A percentile compares a stretch with the other conserved stretches of the same genome.
phyloP scores from a whole-genome alignment of 2,113 vertebrate genomes.

The Cinclus mexicanus region DNA sequence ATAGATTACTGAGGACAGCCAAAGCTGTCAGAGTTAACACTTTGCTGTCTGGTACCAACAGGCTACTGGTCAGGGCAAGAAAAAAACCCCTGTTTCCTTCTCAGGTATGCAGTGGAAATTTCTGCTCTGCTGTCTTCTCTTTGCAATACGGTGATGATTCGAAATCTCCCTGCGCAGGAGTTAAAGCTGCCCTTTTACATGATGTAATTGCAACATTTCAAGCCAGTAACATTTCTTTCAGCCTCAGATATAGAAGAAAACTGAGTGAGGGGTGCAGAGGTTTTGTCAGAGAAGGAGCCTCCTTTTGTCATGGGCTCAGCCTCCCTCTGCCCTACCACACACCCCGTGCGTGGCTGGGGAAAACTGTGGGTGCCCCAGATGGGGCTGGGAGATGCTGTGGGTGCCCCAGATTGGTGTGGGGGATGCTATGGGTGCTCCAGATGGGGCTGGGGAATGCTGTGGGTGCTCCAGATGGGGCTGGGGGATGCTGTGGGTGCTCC shows the following conservation, averaged over 20 bases:
- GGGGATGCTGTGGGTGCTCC: neutral
- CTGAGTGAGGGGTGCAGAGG: neutral
- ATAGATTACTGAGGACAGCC: neutral
- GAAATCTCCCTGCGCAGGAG: neutral
- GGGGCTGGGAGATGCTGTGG: neutral
- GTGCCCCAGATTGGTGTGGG: neutral
- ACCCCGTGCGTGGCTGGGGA: fast-evolving
- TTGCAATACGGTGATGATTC: neutral
- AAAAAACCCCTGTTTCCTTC: neutral
- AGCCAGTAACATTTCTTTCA: neutral
- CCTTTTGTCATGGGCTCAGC: slow-evolving; percentile 27
- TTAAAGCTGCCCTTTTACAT: neutral
- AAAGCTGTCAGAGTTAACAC: slow-evolving; percentile 24
- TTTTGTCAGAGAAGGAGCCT: neutral
- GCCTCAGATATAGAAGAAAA: neutral
- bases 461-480: neutral
- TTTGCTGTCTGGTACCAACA: slow-evolving; percentile 11
- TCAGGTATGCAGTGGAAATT: slow-evolving; percentile 19
- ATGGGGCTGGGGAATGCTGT: neutral
- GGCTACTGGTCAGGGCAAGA: slow-evolving; percentile 6
- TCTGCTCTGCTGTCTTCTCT: neutral
- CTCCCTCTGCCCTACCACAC: neutral
- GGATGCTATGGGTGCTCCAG: neutral
- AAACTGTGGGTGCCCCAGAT: neutral
- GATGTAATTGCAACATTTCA: neutral